Evolutionary conservation across 2,113 vertebrate species (phyloP).

Genomic region (Clarias macrocephalus): DNA sequence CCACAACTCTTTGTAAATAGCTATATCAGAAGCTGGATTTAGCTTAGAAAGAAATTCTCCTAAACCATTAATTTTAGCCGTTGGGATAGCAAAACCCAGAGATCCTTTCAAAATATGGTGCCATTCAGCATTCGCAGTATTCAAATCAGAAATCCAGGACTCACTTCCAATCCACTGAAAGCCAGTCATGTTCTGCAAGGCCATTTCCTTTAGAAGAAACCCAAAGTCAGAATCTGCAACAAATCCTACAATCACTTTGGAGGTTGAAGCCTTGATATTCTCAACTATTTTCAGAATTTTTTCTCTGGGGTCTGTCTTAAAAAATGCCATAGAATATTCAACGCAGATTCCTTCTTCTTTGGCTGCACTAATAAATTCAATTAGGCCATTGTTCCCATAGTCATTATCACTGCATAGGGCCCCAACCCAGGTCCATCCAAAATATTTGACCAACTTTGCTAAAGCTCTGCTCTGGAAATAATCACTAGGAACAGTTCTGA

Average conservation of each 20-base stretch:
- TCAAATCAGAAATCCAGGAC: neutral
- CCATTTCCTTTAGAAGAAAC: slow-evolving; percentile 56
- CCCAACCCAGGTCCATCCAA: no score
- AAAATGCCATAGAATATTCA: slow-evolving; percentile 57
- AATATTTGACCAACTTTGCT: no score
- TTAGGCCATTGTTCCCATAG: slow-evolving; percentile 54
- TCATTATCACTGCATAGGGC: no score
- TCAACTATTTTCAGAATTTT: slow-evolving; percentile 56
- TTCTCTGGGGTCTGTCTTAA: slow-evolving; percentile 49
- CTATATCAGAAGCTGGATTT: slow-evolving; percentile 30
- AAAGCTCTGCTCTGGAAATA: no score
- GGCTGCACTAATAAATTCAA: slow-evolving; percentile 56
- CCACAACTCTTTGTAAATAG: slow-evolving; percentile 55
- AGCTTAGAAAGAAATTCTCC: slow-evolving; percentile 52
- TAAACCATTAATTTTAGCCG: slow-evolving; percentile 54
- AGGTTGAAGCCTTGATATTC: slow-evolving; percentile 54
- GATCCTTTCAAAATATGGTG: slow-evolving; percentile 55
- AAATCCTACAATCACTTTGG: slow-evolving; percentile 61
- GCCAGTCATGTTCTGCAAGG: neutral
- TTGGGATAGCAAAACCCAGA: slow-evolving; percentile 26
- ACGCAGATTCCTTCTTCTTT: slow-evolving; percentile 57
- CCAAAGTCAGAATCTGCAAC: slow-evolving; percentile 57
- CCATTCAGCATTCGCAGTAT: slow-evolving; percentile 45
- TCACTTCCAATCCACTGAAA: slow-evolving; percentile 16
- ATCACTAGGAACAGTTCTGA: no score